These are phyloP conservation scores for Python bivittatus DNA, from an alignment of 2,113 vertebrate species.

Conservation along the genomic window DNA sequence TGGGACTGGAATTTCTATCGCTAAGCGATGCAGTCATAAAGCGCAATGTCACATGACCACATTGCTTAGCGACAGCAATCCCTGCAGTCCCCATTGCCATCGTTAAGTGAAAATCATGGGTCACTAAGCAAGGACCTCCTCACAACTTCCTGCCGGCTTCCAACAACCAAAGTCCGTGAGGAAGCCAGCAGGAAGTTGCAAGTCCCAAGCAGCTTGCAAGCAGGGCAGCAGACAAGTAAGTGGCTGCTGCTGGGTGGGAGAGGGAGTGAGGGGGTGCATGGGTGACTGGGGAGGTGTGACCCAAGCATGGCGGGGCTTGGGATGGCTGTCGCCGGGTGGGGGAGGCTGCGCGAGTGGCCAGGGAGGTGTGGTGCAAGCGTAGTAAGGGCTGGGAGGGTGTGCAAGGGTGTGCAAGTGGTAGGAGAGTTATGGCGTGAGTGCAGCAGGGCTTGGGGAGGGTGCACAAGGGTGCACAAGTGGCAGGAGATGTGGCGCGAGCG, in stretches of 20 bases:
- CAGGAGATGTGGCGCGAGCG: too few relatives aligned
- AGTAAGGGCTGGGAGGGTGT: too few relatives aligned
- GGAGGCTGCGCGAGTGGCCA: not conserved
- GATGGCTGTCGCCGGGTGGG: not conserved
- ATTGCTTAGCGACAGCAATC: not conserved
- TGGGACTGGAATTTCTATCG: not conserved
- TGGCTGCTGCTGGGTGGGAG: not conserved
- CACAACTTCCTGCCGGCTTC: not conserved
- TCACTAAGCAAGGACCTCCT: not conserved
- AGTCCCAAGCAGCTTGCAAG: not conserved
- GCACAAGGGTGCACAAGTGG: not conserved
- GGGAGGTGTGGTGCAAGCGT: not conserved
- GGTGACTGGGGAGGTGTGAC: not conserved
- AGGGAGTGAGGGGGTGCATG: not conserved
- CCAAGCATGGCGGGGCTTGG: not conserved
- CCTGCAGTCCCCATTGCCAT: not conserved
- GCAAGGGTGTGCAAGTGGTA: not conserved
- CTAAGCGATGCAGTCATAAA: not conserved
- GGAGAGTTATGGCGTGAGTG: not conserved
- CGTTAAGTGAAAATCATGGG: not conserved
- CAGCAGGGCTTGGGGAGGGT: too few relatives aligned
- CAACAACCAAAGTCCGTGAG: not conserved
- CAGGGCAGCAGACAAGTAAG: not conserved
- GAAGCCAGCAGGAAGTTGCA: not conserved
- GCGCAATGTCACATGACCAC: too few relatives aligned